These are phyloP conservation scores for Palythoa grandis DNA, from an alignment of 92 coral and sea anemone genomes.

Conservation along the genomic window DNA sequence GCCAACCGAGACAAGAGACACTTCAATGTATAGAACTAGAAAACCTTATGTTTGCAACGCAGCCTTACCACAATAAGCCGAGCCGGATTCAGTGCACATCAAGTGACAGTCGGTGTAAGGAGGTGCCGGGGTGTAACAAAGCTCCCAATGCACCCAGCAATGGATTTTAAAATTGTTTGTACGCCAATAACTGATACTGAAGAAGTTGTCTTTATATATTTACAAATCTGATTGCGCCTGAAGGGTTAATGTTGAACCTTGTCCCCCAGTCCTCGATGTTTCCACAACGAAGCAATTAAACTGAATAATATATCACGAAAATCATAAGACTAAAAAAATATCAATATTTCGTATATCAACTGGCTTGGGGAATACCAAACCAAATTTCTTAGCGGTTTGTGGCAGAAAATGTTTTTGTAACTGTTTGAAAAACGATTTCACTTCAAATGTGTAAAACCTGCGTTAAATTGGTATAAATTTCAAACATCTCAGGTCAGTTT, in stretches of 20 bases:
- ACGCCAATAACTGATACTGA: background rate
- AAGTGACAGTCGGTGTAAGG: background rate
- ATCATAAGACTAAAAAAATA: background rate
- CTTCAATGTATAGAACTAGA: no score
- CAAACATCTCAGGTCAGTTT: background rate
- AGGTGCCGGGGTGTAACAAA: background rate
- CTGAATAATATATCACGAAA: background rate
- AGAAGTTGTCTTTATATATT: background rate
- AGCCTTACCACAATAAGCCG: background rate
- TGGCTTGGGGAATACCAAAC: background rate
- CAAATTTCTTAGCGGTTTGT: background rate
- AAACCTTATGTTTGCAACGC: background rate
- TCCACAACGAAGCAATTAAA: background rate
- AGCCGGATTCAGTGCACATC: background rate
- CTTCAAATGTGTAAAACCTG: background rate
- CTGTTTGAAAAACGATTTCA: background rate
- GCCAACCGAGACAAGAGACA: no score
- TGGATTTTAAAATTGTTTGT: background rate
- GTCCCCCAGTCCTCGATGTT: background rate
- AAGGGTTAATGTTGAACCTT: background rate
- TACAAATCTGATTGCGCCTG: background rate
- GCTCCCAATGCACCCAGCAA: background rate
- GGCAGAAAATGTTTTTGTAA: background rate
- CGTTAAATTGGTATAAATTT: background rate
- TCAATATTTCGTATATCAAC: background rate